Base-by-base conservation (phyloP, 2,797 vertebrate genomes). In the Argya squamiceps region DNA sequence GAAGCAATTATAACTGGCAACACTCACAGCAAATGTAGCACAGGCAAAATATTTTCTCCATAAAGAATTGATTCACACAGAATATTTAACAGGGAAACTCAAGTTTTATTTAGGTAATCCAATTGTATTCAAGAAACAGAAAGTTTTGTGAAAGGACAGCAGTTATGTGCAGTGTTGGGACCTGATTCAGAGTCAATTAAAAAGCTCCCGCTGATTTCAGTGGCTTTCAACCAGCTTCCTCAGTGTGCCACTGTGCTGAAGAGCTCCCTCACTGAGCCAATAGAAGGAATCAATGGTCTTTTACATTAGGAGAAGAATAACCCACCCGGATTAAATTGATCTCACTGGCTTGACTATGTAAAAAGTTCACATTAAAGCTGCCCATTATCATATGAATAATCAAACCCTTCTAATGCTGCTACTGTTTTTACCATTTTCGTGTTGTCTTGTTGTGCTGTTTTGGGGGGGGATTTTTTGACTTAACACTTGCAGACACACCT, bases 321-420 rank as follows among this genome's bases (percentile, higher is more conserved):
- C 93, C 89, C 95, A 89, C 93, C 65, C 88, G 12, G 93, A 96
- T 96, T 96, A 97, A 96, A 97, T 95, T 96, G 92, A 96, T 96
- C 94, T 97, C 84, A 92, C 88, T 96, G 92, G 50, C 89, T 95
- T 5, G 1, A 78, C 79, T 92, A 73, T 6, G 79, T 76, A 93
- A 92, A 89, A 95, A 91, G 73, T 91, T 91, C 91, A 79, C 87
- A 82, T 92, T 95, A 92, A 93, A 96, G 88, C 89, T 93, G 74
- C 58, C 62, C 69, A 93, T 95, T 96, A 94, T 90, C 94, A 86
- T 97, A 91, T 78, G 74, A 96, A 96, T 96, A 96, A 93, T 88
- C 73, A 91, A 96, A 92, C 62, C 36, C 74, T 91, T 89, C 93
- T 63, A 93, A 82, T 82, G 37, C 76, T 88, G 65, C 44, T 62